These are phyloP conservation scores for Uropetala carovei DNA, from an alignment of 2,888 invertebrate species.

Conservation along the genomic window DNA sequence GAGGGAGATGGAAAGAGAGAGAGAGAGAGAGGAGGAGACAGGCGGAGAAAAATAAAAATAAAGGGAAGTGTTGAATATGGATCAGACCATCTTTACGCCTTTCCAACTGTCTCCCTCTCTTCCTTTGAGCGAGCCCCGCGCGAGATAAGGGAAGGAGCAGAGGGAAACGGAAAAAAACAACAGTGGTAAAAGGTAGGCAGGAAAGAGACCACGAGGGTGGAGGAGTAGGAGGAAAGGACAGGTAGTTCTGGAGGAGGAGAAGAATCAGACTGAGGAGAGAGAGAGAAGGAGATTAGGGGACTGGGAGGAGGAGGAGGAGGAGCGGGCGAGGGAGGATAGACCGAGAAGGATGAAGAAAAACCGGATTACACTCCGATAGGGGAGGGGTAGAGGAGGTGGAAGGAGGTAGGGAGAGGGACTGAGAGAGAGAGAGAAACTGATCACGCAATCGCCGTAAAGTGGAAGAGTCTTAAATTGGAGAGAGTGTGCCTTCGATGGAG, in stretches of 20 bases:
- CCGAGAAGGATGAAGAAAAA: neutral
- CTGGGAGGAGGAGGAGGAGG: neutral
- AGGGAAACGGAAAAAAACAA: neutral
- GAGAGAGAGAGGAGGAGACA: neutral
- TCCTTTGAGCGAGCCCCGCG: neutral
- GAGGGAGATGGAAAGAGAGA: constrained; percentile 19
- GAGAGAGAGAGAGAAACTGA: neutral
- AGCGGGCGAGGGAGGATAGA: neutral
- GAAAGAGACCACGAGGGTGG: neutral
- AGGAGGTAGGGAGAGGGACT: neutral
- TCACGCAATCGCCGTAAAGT: constrained; percentile 30
- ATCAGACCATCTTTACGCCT: neutral
- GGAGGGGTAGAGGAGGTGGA: neutral
- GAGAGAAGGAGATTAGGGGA: neutral
- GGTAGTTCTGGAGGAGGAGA: neutral
- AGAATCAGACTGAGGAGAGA: neutral
- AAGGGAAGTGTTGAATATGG: constrained; percentile 2
- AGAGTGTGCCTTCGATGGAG: neutral
- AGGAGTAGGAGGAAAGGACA: neutral
- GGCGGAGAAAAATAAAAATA: neutral
- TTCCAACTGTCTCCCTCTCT: neutral
- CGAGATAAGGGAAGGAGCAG: neutral
- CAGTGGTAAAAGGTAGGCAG: neutral
- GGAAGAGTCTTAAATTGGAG: constrained; percentile 51
- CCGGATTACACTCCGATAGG: constrained; percentile 60